A percentile compares a stretch with the other conserved stretches of the same genome.
Evolutionary conservation across 92 coral and sea anemone genomes (phyloP).

Genomic region (Phymanthus crucifer): DNA sequence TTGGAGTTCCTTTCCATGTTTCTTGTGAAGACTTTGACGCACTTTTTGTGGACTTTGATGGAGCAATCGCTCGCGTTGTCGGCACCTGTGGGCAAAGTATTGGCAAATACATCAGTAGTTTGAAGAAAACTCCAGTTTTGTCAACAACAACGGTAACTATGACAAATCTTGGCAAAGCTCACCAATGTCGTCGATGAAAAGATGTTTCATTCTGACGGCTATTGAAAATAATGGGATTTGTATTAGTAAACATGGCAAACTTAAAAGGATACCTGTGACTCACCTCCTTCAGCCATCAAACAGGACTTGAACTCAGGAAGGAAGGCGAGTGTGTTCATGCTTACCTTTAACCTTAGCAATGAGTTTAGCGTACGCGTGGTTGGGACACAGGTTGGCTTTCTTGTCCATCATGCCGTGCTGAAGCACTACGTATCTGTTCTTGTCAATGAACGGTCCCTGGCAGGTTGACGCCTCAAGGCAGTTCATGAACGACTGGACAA

Average conservation of each 20-base stretch:
- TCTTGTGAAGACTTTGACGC: slow-evolving; percentile 46
- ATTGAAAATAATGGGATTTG: not conserved
- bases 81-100: too few relatives aligned
- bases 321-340: not conserved
- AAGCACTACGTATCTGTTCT: slow-evolving; percentile 61
- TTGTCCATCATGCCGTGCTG: slow-evolving; percentile 79
- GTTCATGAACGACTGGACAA: slow-evolving; percentile 54
- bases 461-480: slow-evolving; percentile 36
- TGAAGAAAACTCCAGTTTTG: too few relatives aligned
- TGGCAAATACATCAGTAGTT: too few relatives aligned
- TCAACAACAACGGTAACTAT: not conserved
- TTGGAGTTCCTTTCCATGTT: slow-evolving; percentile 45
- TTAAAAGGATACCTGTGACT: not conserved
- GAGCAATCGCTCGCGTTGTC: slow-evolving; percentile 26
- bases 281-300: not conserved
- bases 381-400: slow-evolving; percentile 49
- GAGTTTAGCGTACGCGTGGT: slow-evolving; percentile 36
- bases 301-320: not conserved
- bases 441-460: slow-evolving; percentile 44
- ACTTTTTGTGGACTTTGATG: slow-evolving; percentile 29
- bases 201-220: not conserved
- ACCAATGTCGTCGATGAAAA: not conserved
- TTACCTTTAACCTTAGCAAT: slow-evolving; percentile 31
- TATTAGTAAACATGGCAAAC: not conserved
- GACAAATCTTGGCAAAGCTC: not conserved